phyloP scores from a whole-genome alignment of 2,113 vertebrate genomes.

The Canis aureus region DNA sequence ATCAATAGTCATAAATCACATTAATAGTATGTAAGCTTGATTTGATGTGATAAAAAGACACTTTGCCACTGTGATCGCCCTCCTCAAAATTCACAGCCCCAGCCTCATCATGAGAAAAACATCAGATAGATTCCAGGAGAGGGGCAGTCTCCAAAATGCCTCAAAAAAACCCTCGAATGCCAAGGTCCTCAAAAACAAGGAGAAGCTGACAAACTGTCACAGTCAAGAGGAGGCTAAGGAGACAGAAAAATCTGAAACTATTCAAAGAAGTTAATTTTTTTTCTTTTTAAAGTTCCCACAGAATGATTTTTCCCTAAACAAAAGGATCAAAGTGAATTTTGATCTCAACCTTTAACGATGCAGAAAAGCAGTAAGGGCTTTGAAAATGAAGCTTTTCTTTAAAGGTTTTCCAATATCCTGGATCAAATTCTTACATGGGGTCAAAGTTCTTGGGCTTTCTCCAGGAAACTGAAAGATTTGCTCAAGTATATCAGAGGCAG shows the following conservation, averaged over 20 bases:
- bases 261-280: neutral
- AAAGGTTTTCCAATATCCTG: constrained; percentile 55
- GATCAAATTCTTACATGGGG: constrained; percentile 41
- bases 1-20: neutral
- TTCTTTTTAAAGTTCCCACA: neutral
- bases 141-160: neutral
- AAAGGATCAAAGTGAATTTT: constrained; percentile 66
- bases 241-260: neutral
- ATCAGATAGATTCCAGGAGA: neutral
- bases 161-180: neutral
- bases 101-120: neutral
- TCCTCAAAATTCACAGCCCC: neutral
- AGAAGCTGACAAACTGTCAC: neutral
- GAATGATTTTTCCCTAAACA: neutral
- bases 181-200: neutral
- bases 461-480: neutral
- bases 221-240: neutral
- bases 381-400: constrained; percentile 62
- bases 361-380: constrained; percentile 42
- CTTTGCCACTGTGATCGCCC: neutral
- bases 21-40: neutral
- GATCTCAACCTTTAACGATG: constrained; percentile 35
- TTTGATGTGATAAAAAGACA: neutral
- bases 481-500: neutral
- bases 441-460: constrained; percentile 55